Base-by-base conservation (phyloP, 2,113 vertebrate species). In the Syngnathoides biaculeatus region DNA sequence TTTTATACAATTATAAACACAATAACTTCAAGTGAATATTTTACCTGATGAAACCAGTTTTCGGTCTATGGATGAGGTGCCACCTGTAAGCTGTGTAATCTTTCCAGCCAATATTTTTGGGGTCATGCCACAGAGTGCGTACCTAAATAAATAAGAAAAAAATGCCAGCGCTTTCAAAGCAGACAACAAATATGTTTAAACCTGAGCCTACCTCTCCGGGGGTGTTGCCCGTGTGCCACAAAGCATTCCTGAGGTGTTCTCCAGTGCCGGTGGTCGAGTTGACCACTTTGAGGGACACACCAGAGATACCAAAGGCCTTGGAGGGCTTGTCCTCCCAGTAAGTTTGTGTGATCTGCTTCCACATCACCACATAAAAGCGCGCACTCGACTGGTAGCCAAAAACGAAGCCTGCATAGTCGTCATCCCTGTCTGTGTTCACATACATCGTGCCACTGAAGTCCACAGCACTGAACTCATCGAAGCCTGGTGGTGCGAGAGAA, bases 361-460 rank as follows among this genome's bases (percentile, higher is more conserved):
- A 99, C 97, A 99, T 99, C 8, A 98, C 92, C 43, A 98, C 97
- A 0, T 99, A 99, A 81, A 99, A 99, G 3, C 95, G 94, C 48
- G 93, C 94, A 74, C 96, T 98, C 11, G 97, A 99, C 89, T 99
- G 97, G 88, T 98, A 99, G 78, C 95, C 94, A 6, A 98, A 99
- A 58, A 99, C 97, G 68, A 98, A 99, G 67, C 97, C 97, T 0
- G 97, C 97, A 0, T 98, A 99, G 88, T 99, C 97, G 0, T 99
- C 97, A 1, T 99, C 97, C 0, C 96, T 92, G 80, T 99, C 97
- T 0, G 97, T 99, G 86, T 99, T 98, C 65, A 99, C 96, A 0
- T 98, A 99, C 84, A 99, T 98, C 0, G 97, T 99, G 67, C 97
- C 97, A 1, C 96, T 98, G 89, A 99, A 99, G 91, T 99, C 97